Evolutionary conservation across 2,113 vertebrate species (phyloP).

Genomic region (Otolemur garnettii): DNA sequence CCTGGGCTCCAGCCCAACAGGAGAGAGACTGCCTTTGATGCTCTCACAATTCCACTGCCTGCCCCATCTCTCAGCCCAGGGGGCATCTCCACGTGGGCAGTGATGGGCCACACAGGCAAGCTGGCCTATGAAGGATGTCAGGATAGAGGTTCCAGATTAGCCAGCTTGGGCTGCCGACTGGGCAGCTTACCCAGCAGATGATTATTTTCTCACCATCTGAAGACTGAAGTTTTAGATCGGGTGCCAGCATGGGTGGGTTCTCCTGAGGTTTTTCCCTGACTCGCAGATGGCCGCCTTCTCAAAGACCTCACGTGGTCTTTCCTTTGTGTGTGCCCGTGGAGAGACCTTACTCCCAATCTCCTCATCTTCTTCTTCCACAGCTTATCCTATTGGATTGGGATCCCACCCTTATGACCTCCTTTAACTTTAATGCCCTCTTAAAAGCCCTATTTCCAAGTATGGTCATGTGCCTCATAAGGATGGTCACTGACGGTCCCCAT

Average conservation of each 20-base stretch:
- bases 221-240: background rate
- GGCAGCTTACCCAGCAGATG: background rate
- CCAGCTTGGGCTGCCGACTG: background rate
- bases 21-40: background rate
- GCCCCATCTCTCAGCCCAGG: background rate
- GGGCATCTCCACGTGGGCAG: no score
- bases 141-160: background rate
- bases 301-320: background rate
- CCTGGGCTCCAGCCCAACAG: fast-evolving
- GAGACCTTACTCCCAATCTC: background rate
- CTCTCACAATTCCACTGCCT: background rate
- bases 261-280: background rate
- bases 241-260: background rate
- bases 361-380: background rate
- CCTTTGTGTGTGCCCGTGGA: background rate
- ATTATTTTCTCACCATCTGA: background rate
- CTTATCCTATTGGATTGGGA: background rate
- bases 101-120: background rate
- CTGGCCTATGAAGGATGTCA: background rate
- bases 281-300: background rate
- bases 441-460: background rate
- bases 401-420: background rate
- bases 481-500: background rate
- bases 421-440: background rate
- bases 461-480: background rate